phyloP scores from a whole-genome alignment of 2,888 invertebrate genomes.

The Lasius platythorax region DNA sequence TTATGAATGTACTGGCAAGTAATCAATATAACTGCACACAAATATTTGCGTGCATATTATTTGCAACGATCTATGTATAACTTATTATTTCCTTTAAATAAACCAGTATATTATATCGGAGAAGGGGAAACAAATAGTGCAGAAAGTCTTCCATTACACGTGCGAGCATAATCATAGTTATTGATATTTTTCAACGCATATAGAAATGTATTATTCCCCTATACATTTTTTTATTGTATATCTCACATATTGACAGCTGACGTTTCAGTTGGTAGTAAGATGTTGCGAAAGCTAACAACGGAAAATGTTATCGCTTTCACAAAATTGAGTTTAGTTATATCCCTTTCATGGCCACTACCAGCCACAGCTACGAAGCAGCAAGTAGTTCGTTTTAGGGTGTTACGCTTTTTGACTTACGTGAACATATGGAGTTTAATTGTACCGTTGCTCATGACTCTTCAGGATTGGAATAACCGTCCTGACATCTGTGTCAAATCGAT shows the following conservation, averaged over 20 bases:
- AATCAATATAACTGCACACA: neutral
- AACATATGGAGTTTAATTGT: neutral
- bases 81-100: neutral
- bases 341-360: neutral
- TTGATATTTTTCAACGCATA: neutral
- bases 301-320: neutral
- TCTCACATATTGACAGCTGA: neutral
- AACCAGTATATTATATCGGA: neutral
- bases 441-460: neutral
- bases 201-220: neutral
- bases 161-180: neutral
- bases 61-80: neutral
- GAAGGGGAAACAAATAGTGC: neutral
- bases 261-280: neutral
- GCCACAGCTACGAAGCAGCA: neutral
- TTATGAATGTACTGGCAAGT: neutral
- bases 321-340: neutral
- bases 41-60: neutral
- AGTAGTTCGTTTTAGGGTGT: neutral
- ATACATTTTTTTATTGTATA: neutral
- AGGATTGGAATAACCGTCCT: neutral
- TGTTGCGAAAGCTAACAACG: neutral
- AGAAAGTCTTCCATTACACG: neutral
- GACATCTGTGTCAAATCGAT: neutral
- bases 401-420: neutral